A percentile compares a stretch with the other conserved stretches of the same genome.
Evolutionary conservation across 92 coral and sea anemone genomes (phyloP).

Genomic region (Bergia puertoricense): DNA sequence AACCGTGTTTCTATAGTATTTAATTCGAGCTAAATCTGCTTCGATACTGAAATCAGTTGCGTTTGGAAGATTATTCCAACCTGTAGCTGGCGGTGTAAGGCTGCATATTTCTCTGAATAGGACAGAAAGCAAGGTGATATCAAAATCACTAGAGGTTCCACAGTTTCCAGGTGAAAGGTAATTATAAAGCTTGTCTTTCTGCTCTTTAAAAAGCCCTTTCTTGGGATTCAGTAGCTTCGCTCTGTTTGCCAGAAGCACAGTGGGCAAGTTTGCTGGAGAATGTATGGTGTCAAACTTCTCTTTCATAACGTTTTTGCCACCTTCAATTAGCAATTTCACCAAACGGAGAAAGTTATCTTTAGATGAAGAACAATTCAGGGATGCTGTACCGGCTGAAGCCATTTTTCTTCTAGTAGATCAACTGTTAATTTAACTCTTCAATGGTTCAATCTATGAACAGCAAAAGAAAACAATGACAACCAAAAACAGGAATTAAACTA

Average conservation of each 20-base stretch:
- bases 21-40: no score
- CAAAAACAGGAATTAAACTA: neutral
- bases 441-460: no score
- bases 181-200: neutral
- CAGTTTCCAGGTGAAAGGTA: neutral
- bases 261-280: neutral
- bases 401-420: neutral
- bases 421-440: neutral
- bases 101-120: neutral
- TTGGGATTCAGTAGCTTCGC: neutral
- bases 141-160: conserved; percentile 11
- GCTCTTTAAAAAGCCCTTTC: neutral
- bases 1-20: neutral
- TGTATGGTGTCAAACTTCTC: neutral
- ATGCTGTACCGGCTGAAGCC: neutral
- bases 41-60: no score
- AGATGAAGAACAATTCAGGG: neutral
- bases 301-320: neutral
- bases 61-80: neutral
- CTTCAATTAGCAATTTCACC: neutral
- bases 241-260: neutral
- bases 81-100: neutral
- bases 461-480: neutral
- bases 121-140: neutral
- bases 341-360: neutral